Evolutionary conservation across 1,140 invertebrate genomes (phyloP).

Genomic region (Orius laevigatus): DNA sequence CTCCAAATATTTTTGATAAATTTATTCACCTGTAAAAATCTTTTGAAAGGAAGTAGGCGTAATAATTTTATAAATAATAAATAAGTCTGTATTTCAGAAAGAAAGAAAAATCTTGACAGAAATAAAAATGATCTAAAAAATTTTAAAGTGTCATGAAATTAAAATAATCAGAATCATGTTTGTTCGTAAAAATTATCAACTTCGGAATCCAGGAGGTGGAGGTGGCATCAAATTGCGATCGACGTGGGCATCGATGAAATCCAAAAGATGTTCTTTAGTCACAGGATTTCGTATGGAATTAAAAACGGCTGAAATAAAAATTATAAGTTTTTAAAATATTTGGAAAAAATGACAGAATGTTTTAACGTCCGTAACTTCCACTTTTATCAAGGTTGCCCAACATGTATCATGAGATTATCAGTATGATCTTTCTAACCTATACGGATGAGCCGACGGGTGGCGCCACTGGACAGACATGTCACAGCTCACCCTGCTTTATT

Average conservation of each 20-base stretch:
- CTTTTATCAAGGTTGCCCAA: not conserved
- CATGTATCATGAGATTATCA: not conserved
- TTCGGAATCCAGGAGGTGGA: constrained; percentile 28
- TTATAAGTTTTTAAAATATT: not conserved
- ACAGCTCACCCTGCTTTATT: not conserved
- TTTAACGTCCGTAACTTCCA: not conserved
- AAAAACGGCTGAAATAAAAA: constrained; percentile 36
- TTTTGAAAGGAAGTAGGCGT: constrained; percentile 14
- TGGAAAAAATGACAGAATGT: not conserved
- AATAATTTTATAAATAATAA: constrained; percentile 18
- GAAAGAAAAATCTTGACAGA: not conserved
- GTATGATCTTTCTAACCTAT: not conserved
- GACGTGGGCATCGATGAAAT: constrained; percentile 49
- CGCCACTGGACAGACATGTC: too few relatives aligned
- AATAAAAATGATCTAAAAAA: not conserved
- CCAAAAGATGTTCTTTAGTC: constrained; percentile 57
- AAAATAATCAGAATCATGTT: not conserved
- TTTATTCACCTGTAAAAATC: constrained; percentile 12
- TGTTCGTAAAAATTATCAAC: not conserved
- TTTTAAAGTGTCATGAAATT: not conserved
- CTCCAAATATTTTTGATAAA: too few relatives aligned
- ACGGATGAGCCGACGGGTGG: not conserved
- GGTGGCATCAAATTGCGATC: constrained; percentile 44
- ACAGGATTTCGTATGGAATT: constrained; percentile 59
- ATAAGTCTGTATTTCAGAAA: constrained; percentile 17